Evolutionary conservation across 2,797 vertebrate genomes (phyloP), one percentile per base, ranked within the genome.

Genomic region (Aldrovandia affinis): DNA sequence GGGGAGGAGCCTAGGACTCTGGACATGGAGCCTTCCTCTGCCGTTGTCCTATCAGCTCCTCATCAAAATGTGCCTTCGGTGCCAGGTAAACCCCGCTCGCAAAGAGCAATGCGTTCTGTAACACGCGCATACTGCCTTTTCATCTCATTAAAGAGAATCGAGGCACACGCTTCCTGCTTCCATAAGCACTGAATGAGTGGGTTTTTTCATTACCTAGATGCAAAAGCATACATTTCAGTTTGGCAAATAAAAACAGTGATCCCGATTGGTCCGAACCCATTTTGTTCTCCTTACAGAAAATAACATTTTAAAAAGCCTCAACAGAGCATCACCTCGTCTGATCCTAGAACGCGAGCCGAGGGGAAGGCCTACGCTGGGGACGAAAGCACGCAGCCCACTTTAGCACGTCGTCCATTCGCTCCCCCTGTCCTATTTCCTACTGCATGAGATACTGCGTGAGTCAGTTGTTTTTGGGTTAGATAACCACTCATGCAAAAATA

Each of bases 401-500:
- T 47, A 61, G 54, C 30, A 25, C 36, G 20, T 42, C 55, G 30
- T 28, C 28, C 10, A 33, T 70, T 54, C 59, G 39, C 83, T 78
- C 59, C 75, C 57, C 84, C 2, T 8, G 25, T 80, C 65, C 73
- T 68, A 54, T 78, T 80, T 82, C 65, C 81, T 68, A 73, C 84
- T 86, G 81, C 83, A 87, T 87, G 87, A 90, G 87, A 86, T 75
- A 78, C 85, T 85, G 80, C 81, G 85, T 88, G 88, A 90, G 88
- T 88, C 89, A 89, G 86, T 84, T 83, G 78, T 81, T 83, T 85
- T 78, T 80, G 7, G 68, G 82, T 87, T 80, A 84, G 81, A 85
- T 85, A 81, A 86, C 47, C 70, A 78, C 54, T 88, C 77, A 73
- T 78, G 82, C 83, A 85, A 83, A 85, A 83, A 85, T 44, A 75